These are phyloP conservation scores for Melieria picta DNA, from an alignment of 2,888 invertebrate species.

Conservation along the genomic window DNA sequence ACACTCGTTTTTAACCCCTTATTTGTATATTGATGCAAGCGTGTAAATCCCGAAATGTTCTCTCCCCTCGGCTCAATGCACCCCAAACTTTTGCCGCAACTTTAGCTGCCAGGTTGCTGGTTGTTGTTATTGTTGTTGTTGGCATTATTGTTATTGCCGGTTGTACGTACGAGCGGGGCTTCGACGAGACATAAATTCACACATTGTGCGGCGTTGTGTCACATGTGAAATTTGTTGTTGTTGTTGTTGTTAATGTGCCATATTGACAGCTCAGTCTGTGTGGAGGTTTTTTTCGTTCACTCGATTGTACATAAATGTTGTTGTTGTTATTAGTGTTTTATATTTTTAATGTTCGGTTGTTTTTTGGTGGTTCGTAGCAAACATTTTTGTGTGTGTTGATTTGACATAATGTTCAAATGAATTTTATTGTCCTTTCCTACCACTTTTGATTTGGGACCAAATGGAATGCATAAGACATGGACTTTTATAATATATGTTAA, in stretches of 20 bases:
- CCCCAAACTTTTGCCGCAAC: background rate
- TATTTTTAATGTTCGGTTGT: slow-evolving; percentile 32
- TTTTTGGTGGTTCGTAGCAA: slow-evolving; percentile 40
- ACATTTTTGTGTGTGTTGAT: slow-evolving; percentile 35
- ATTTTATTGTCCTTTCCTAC: slow-evolving; percentile 10
- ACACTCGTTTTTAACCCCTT: background rate
- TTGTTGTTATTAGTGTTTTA: slow-evolving; percentile 3
- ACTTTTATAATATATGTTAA: too few species aligned
- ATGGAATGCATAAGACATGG: too few species aligned
- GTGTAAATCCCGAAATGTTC: slow-evolving; percentile 16
- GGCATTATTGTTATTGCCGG: background rate
- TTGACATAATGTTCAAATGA: slow-evolving; percentile 41
- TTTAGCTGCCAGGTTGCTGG: too few species aligned
- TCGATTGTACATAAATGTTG: background rate
- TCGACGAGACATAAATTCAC: slow-evolving; percentile 54
- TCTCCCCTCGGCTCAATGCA: slow-evolving; percentile 14
- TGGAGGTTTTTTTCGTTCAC: background rate
- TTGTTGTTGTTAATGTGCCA: slow-evolving; percentile 6
- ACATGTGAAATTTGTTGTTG: slow-evolving; percentile 43
- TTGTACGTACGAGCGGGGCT: background rate
- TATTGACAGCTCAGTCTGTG: background rate
- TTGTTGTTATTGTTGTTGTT: slow-evolving; percentile 12
- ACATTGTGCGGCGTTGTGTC: slow-evolving; percentile 52
- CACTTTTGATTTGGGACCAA: too few species aligned
- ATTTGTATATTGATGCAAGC: slow-evolving; percentile 19